Evolutionary conservation across 2,797 vertebrate genomes (phyloP), one percentile per base, ranked within the genome.

Genomic region (Oophaga sylvatica): DNA sequence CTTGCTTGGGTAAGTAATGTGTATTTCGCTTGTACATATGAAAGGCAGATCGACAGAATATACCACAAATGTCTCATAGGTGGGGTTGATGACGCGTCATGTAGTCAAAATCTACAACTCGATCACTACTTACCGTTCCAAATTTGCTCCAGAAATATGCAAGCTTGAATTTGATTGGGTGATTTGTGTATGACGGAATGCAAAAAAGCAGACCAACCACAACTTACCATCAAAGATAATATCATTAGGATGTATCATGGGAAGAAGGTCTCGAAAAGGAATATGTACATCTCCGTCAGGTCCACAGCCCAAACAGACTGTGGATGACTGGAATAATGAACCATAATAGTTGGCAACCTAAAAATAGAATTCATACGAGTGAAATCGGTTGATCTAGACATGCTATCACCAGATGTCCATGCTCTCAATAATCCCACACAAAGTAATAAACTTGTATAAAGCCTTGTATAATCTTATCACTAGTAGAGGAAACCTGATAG

Each of bases 311-410:
- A 99, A 89, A 91, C 95, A 97, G 59, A 97, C 95, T 0, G 97
- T 98, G 62, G 97, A 97, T 0, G 97, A 94, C 92, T 99, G 97
- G 19, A 98, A 94, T 83, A 99, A 92, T 35, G 98, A 99, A 87
- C 98, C 98, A 0, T 93, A 98, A 92, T 99, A 99, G 91, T 98
- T 99, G 29, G 98, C 97, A 89, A 93, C 95, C 98, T 99, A 90
- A 20, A 86, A 86, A 48, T 63, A 83, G 17, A 22, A 80, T 31
- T 10, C 1, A 31, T 10, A 67, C 1, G 57, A 57, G 53, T n/a
- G 13, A 83, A 56, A 9, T 16, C 41, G 2, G 56, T 68, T 63
- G 7, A 59, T 73, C 26, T 29, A 73, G 11, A 41, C 15, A 35
- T 20, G 60, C 20, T 0, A 45, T 60, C n/a, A 77, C 22, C 57